Evolutionary conservation across 1,140 invertebrate genomes (phyloP).

Genomic region (Saccostrea echinata): DNA sequence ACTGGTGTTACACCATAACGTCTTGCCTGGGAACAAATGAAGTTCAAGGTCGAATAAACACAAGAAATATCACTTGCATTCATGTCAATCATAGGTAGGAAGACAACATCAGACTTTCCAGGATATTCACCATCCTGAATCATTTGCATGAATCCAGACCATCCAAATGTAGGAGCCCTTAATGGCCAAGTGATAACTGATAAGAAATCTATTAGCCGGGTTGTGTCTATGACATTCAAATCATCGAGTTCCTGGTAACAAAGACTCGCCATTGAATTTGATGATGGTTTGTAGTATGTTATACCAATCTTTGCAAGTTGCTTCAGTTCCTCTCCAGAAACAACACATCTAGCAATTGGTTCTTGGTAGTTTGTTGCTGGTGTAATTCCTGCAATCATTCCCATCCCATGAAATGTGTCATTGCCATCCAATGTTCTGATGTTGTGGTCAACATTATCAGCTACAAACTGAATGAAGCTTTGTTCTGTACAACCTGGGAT

Average conservation of each 20-base stretch:
- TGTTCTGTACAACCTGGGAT: conserved; percentile 44
- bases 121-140: conserved; percentile 56
- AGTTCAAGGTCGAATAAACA: conserved; percentile 67
- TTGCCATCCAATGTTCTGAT: conserved; percentile 53
- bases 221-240: no score
- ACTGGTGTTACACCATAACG: background rate
- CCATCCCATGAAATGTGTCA: no score
- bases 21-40: conserved; percentile 56
- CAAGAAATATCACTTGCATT: conserved; percentile 66
- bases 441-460: conserved; percentile 61
- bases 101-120: no score
- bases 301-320: conserved; percentile 44
- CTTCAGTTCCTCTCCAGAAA: conserved; percentile 41
- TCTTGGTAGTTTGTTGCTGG: conserved; percentile 56
- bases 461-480: conserved; percentile 53
- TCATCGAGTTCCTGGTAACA: background rate
- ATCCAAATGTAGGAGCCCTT: background rate
- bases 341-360: background rate
- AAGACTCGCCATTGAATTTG: background rate
- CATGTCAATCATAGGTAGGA: conserved; percentile 70
- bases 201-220: conserved; percentile 29
- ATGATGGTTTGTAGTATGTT: conserved; percentile 35
- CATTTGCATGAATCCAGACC: no score
- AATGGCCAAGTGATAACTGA: conserved; percentile 52
- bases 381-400: conserved; percentile 61